Conservation (phyloP, 1,140 invertebrate genomes). For the Drosophila carrolli region DNA sequence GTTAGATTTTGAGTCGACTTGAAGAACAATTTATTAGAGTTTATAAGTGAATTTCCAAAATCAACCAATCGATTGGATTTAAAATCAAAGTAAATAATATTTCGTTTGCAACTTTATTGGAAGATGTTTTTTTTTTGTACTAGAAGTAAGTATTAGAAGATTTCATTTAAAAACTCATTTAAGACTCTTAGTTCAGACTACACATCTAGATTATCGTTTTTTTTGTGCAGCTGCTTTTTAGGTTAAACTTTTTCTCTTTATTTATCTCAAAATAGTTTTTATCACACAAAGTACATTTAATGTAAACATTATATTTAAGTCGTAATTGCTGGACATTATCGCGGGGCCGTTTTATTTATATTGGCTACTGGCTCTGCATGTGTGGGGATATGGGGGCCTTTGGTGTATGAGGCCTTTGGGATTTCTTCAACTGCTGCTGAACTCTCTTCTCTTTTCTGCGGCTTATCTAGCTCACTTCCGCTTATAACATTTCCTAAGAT, state of each 20-base stretch:
- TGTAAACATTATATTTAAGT: slow-evolving; percentile 31
- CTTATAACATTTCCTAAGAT: slow-evolving; percentile 34
- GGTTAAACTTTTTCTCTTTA: not conserved
- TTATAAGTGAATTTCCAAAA: no score
- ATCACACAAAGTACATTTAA: slow-evolving; percentile 15
- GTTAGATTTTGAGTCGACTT: no score
- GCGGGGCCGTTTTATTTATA: slow-evolving; percentile 31
- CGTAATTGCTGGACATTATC: slow-evolving; percentile 45
- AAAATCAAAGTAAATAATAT: no score
- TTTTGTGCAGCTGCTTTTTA: slow-evolving; percentile 1
- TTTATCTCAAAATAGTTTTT: slow-evolving; percentile 14
- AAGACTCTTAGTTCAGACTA: no score
- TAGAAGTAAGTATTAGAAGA: no score
- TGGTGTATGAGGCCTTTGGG: not conserved
- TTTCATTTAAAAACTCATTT: no score
- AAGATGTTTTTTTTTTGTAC: no score
- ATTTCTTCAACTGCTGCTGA: slow-evolving; percentile 30
- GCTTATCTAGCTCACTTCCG: slow-evolving; percentile 43
- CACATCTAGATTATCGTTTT: not conserved
- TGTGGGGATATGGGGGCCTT: not conserved
- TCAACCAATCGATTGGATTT: no score
- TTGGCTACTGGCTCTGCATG: slow-evolving; percentile 4
- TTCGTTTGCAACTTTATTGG: no score
- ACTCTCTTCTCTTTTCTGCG: slow-evolving; percentile 6
- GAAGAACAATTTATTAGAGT: no score